Evolutionary conservation across 1,140 invertebrate genomes (phyloP), one percentile per base, ranked within the genome.

Genomic region (Cotesia vestalis): DNA sequence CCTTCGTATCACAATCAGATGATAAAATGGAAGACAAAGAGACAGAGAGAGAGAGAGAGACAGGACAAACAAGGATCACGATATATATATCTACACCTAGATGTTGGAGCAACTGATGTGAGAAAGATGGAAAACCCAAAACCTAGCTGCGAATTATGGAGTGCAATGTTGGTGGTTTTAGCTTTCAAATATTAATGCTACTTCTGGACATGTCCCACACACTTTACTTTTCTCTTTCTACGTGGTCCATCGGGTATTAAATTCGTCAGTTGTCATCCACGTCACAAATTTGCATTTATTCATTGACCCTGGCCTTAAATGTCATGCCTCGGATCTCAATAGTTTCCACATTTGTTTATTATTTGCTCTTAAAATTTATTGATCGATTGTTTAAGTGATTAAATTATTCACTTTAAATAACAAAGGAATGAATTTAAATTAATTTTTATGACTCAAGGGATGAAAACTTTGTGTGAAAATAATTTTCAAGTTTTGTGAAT

Each of bases 141-240:
- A 46, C 40, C 40, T 46, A 46, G 11, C 40, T 9, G 6, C 40
- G 11, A 46, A 46, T 46, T 6, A 9, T 46, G 57, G 73, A 61
- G 69, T 71, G 12, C 66, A 14, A 36, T 52, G 20, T 63, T 51
- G 27, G 69, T 64, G 52, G 69, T 27, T 40, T 60, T 71, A 69
- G 72, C 75, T 20, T 77, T 80, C 66, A 80, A 81, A 78, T 81
- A 81, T 81, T 81, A 79, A 81, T 64, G 73, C 62, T 73, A 77
- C 76, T 78, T 76, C 55, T 72, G 71, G 46, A 73, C 66, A 74
- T 77, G 35, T 27, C 8, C 4, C 77, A 76, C 72, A 74, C 74
- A 75, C 73, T 64, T 72, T 74, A 71, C 69, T 71, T 51, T 38
- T 36, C 66, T 38, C 12, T 60, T 52, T 66, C 46, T 57, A 64